These are phyloP conservation scores for Chloebia gouldiae DNA, from an alignment of 2,113 vertebrate genomes.

Conservation along the genomic window DNA sequence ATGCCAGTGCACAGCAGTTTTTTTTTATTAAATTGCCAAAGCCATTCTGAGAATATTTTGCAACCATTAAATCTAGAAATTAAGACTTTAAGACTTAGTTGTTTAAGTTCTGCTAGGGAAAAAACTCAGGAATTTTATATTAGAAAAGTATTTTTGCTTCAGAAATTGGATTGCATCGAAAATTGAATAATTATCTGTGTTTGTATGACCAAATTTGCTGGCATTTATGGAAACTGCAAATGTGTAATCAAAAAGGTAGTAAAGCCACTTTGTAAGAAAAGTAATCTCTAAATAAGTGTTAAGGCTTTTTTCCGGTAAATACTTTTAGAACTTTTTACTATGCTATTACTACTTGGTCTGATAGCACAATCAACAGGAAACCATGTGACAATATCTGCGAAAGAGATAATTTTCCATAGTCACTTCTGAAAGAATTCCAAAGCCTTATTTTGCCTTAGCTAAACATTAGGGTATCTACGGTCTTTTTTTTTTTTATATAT, in stretches of 20 bases:
- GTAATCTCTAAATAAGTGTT: background rate
- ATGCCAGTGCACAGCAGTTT: background rate
- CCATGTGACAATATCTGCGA: background rate
- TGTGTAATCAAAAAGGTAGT: background rate
- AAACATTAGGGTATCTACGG: background rate
- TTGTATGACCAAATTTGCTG: background rate
- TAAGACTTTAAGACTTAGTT: conserved; percentile 9
- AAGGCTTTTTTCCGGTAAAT: background rate
- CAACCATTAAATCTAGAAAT: conserved; percentile 4
- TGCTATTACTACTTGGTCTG: background rate
- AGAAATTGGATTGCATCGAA: background rate
- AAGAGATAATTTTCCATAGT: background rate
- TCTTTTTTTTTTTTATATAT: background rate
- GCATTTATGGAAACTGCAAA: conserved; percentile 9
- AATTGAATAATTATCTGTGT: background rate
- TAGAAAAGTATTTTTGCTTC: background rate
- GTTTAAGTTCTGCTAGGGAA: background rate
- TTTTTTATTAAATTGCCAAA: background rate
- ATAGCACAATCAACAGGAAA: background rate
- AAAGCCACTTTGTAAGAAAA: background rate
- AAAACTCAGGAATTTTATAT: background rate
- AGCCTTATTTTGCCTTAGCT: background rate
- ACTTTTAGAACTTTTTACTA: background rate
- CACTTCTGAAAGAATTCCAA: background rate
- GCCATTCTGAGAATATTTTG: background rate